Conservation (phyloP, 30 jellyfish, hydroid and myxozoan species). For the Aurelia aurita complex sp. Pacific region DNA sequence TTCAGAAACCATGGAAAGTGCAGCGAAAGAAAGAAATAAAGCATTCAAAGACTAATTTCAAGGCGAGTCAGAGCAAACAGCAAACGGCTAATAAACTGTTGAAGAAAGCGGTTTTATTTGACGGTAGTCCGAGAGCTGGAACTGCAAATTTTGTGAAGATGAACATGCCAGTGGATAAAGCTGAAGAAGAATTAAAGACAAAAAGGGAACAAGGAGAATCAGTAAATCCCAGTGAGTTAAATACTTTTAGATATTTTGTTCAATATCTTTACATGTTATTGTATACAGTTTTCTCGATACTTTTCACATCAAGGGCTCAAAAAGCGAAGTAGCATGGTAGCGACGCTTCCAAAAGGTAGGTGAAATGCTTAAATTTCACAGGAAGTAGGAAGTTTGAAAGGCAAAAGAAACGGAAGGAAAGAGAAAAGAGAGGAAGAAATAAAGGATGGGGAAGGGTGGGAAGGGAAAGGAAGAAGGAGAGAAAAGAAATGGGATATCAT, state of each 20-base stretch:
- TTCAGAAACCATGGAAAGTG: background rate
- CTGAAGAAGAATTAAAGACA: conserved; percentile 29
- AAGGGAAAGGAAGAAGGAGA: too few relatives aligned
- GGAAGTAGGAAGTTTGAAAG: too few relatives aligned
- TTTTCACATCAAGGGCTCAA: too few relatives aligned
- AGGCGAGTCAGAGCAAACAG: background rate
- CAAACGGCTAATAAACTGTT: conserved; percentile 32
- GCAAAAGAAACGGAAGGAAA: too few relatives aligned
- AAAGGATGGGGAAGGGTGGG: too few relatives aligned
- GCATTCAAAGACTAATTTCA: background rate
- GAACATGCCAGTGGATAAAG: conserved; percentile 39
- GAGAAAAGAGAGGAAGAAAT: too few relatives aligned
- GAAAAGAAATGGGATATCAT: too few relatives aligned
- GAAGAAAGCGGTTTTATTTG: conserved; percentile 11
- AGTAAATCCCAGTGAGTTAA: conserved; percentile 46
- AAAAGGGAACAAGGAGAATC: conserved; percentile 33
- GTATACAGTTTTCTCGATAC: too few relatives aligned
- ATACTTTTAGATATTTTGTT: background rate
- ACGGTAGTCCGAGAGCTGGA: background rate
- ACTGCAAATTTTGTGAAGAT: conserved; percentile 13
- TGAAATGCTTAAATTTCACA: too few relatives aligned
- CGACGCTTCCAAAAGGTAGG: too few relatives aligned
- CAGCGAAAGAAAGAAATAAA: background rate
- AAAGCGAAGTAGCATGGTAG: too few relatives aligned
- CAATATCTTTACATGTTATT: too few relatives aligned